A percentile compares a stretch with the other conserved stretches of the same genome.
Conservation (phyloP, 2,797 vertebrate genomes). For the Cryptoblepharus egeriae region DNA sequence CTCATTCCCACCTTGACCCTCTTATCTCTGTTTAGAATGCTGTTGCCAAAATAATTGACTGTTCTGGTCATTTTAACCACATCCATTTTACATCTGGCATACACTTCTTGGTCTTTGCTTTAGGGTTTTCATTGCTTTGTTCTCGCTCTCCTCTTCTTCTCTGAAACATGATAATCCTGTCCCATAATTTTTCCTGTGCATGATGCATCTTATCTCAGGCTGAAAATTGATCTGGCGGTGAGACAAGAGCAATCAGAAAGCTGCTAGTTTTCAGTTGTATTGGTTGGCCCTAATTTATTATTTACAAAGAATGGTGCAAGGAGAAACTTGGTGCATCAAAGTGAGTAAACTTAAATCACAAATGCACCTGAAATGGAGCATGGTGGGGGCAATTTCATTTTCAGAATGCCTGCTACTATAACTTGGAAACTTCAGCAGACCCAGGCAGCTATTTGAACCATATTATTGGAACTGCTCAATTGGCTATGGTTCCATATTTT, state of each 20-base stretch:
- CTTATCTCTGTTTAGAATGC: neutral
- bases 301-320: neutral
- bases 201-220: neutral
- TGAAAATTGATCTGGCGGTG: neutral
- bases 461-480: neutral
- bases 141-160: neutral
- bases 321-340: neutral
- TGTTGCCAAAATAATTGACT: slow-evolving; percentile 3
- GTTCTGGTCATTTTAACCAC: neutral
- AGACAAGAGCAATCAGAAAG: neutral
- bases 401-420: neutral
- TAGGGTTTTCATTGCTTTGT: neutral
- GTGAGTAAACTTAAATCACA: neutral
- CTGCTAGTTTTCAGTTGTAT: neutral
- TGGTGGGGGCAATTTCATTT: neutral
- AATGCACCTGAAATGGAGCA: neutral
- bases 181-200: slow-evolving; percentile 7
- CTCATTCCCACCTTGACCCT: slow-evolving; percentile 4
- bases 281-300: neutral
- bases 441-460: neutral
- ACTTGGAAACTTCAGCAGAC: no score
- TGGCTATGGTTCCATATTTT: no score
- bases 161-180: no score
- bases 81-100: neutral
- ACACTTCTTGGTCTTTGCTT: neutral